These are phyloP conservation scores for Pantherophis alleghaniensis DNA, from an alignment of 2,797 vertebrate genomes.

Conservation along the genomic window DNA sequence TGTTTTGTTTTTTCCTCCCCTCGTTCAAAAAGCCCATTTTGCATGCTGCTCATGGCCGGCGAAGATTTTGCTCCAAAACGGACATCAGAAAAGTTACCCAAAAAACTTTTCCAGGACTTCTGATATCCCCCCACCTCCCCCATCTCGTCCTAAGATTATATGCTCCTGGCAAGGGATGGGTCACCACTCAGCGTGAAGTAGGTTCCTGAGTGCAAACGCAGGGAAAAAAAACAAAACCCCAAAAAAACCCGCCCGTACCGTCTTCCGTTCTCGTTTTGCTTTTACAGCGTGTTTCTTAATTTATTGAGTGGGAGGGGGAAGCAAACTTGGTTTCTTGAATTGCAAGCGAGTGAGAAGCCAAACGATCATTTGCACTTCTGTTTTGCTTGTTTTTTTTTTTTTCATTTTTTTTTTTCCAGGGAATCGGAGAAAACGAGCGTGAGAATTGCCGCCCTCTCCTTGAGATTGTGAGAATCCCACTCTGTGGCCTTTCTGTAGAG, in stretches of 20 bases:
- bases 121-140: slow-evolving; percentile 14
- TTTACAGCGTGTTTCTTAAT: slow-evolving; percentile 54
- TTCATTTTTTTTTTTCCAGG: slow-evolving; percentile 1
- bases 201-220: slow-evolving; percentile 45
- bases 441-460: slow-evolving; percentile 45
- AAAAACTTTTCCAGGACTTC: slow-evolving; percentile 58
- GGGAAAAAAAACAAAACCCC: neutral
- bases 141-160: slow-evolving; percentile 45
- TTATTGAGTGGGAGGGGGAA: slow-evolving; percentile 38
- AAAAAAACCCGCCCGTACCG: neutral
- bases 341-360: slow-evolving; percentile 56
- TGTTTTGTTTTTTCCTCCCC: neutral
- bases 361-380: slow-evolving; percentile 47
- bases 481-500: slow-evolving; percentile 55
- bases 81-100: slow-evolving; percentile 51
- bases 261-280: neutral
- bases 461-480: slow-evolving; percentile 49
- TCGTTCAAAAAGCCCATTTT: slow-evolving; percentile 44
- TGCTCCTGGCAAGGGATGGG: slow-evolving; percentile 39
- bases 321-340: slow-evolving; percentile 24
- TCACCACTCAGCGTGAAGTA: slow-evolving; percentile 29
- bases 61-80: slow-evolving; percentile 32
- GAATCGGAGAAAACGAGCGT: slow-evolving; percentile 46
- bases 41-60: slow-evolving; percentile 27
- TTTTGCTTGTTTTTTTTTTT: no score